Base-by-base conservation (phyloP, 1,140 invertebrate species). In the Muscidifurax raptorellus region DNA sequence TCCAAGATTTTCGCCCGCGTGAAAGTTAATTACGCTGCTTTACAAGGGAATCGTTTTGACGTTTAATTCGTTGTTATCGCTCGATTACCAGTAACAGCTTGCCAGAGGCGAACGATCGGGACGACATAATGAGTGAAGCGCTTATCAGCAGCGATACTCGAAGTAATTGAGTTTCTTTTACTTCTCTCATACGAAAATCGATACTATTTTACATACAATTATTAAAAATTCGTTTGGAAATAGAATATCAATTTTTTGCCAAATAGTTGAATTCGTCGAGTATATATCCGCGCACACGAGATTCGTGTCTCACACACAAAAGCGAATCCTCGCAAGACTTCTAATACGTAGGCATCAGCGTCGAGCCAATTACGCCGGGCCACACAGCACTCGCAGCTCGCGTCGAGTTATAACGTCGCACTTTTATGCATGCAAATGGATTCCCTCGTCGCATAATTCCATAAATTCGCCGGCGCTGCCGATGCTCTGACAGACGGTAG, bases 341-440 rank as follows among this genome's bases (percentile, higher is more conserved):
- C 36, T 40, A n/a, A n/a, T n/a, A 9, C 36, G 36, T 40, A 40
- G 36, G 47, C 18, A 67, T 27, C 27, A 27, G 27, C 66, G 25
- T 28, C 28, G 40, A 44, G 40, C 36, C 74, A 75, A 74, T 75
- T 75, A 44, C 74, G 74, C 22, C 22, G 32, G 3, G 13, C 5
- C 66, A 67, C 82, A 83, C 84, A 72, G 84, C 85, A 85, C 76
- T 86, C 71, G 81, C 71, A 84, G 78, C 84, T 85, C 85, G 84
- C 69, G 59, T 64, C 25, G 47, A 88, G 86, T 88, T 88, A 88
- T 87, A 89, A 86, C 66, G 25, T 27, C 10, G 66, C 66, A 69
- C 87, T 90, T 91, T 91, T 88, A 86, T 64, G 86, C 74, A 91
- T 91, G 90, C 90, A 91, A 91, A 91, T 91, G 87, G 90, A 91